A percentile compares a stretch with the other conserved stretches of the same genome.
These are phyloP conservation scores for Anolis sagrei DNA, from an alignment of 2,113 vertebrate genomes.

Conservation along the genomic window DNA sequence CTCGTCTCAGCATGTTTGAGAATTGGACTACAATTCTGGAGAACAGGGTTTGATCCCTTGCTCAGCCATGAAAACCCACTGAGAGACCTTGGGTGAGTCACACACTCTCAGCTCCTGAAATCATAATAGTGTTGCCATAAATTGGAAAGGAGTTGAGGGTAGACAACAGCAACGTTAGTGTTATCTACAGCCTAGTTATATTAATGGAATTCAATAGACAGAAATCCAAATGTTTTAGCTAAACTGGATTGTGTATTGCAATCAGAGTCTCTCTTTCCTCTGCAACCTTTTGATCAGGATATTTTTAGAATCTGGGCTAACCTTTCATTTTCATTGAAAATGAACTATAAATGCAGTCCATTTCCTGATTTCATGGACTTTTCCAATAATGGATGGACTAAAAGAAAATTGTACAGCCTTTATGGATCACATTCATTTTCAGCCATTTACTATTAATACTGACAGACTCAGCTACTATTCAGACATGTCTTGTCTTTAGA, in stretches of 20 bases:
- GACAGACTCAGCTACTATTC: no score
- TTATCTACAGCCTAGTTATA: not conserved
- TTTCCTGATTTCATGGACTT: not conserved
- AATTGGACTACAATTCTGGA: no score
- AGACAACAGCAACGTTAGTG: not conserved
- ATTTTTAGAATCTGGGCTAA: no score
- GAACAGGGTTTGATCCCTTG: no score
- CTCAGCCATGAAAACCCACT: no score
- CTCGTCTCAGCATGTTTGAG: no score
- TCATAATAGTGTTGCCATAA: no score
- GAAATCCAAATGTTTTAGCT: not conserved
- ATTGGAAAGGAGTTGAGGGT: no score
- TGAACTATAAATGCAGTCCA: not conserved
- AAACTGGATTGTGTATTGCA: not conserved
- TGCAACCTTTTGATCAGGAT: not conserved
- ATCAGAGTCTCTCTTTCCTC: not conserved
- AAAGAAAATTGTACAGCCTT: not conserved
- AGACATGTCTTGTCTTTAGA: not conserved
- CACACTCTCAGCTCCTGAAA: no score
- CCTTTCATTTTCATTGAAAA: not conserved
- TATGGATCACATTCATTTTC: not conserved
- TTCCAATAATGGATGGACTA: not conserved
- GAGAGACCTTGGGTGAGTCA: no score
- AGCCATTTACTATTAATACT: not conserved
- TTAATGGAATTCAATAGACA: not conserved